These are phyloP conservation scores for Diadophis punctatus DNA, from an alignment of 2,113 vertebrate genomes.

Conservation along the genomic window DNA sequence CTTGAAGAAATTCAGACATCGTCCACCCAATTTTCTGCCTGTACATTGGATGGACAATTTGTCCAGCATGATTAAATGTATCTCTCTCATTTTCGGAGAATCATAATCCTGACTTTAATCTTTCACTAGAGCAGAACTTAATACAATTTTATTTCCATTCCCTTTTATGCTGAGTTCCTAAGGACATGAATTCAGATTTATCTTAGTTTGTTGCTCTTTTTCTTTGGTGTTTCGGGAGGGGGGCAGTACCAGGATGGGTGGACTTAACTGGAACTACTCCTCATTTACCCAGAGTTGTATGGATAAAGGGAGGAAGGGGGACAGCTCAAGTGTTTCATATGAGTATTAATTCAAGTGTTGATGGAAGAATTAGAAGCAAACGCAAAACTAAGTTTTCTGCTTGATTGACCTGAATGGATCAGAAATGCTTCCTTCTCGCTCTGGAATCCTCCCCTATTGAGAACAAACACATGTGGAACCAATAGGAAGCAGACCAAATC, in stretches of 20 bases:
- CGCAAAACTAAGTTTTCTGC: conserved; percentile 71
- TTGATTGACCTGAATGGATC: conserved; percentile 79
- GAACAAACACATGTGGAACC: conserved; percentile 85
- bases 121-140: neutral
- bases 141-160: neutral
- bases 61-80: neutral
- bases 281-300: conserved; percentile 24
- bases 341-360: neutral
- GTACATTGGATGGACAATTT: neutral
- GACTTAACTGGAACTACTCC: neutral
- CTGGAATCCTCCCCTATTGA: conserved; percentile 78
- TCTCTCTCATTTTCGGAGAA: neutral
- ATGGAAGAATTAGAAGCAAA: conserved; percentile 49
- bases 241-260: neutral
- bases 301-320: too few relatives aligned
- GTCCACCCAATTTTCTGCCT: neutral
- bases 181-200: neutral
- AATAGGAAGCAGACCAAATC: conserved; percentile 78
- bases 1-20: neutral
- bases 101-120: neutral
- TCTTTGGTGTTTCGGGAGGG: neutral
- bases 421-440: conserved; percentile 77
- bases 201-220: neutral
- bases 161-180: neutral
- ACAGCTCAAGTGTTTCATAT: conserved; percentile 14